These are phyloP conservation scores for Callocephalon fimbriatum DNA, from an alignment of 2,113 vertebrate species.

Conservation along the genomic window DNA sequence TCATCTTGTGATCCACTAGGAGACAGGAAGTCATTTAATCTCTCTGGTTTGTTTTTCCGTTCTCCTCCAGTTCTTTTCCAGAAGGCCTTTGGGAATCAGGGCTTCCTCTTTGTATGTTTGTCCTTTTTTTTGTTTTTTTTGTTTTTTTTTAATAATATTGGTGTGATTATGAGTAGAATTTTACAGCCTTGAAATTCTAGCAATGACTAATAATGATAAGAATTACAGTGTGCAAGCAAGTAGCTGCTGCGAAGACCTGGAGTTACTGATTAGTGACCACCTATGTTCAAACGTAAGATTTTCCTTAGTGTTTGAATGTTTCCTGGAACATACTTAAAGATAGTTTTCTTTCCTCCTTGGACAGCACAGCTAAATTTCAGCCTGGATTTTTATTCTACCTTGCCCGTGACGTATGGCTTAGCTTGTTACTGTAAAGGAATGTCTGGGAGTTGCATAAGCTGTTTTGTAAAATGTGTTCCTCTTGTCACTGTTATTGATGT, in stretches of 20 bases:
- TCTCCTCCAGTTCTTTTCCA: background rate
- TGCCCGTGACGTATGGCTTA: background rate
- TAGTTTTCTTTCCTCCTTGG: rapidly evolving
- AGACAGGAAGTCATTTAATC: background rate
- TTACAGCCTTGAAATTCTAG: background rate
- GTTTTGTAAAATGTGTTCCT: background rate
- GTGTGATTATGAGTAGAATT: background rate
- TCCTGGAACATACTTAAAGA: background rate
- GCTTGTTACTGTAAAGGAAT: background rate
- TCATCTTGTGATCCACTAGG: background rate
- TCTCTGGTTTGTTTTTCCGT: background rate
- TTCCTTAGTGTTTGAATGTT: background rate
- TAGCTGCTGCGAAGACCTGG: background rate
- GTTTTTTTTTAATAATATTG: background rate
- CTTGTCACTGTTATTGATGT: background rate
- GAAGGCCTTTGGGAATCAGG: background rate
- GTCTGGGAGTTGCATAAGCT: background rate
- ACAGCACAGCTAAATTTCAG: background rate
- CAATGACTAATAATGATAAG: background rate
- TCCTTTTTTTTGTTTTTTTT: too few species aligned
- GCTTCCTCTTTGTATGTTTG: background rate
- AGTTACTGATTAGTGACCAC: background rate
- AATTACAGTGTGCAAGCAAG: background rate
- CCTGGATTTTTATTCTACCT: background rate
- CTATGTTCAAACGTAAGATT: background rate